Conservation (phyloP, 2,797 vertebrate species). For the Acrossocheilus wenchowensis region DNA sequence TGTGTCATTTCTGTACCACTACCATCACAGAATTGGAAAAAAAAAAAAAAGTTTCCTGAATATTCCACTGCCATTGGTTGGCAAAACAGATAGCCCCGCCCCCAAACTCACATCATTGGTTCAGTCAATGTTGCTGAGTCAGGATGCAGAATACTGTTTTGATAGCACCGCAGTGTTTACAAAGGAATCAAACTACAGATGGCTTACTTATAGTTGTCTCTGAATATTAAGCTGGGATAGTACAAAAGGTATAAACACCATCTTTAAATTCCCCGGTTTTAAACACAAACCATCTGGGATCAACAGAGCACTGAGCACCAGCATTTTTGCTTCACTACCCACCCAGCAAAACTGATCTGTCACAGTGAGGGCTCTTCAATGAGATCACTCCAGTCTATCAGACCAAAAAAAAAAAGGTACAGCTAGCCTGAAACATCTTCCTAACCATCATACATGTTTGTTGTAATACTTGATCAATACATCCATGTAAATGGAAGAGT, state of each 20-base stretch:
- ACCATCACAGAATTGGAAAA: not conserved
- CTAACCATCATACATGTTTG: not conserved
- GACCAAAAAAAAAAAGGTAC: not conserved
- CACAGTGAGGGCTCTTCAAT: not conserved
- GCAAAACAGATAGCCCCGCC: not conserved
- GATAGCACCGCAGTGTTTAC: not conserved
- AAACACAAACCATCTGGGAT: not conserved
- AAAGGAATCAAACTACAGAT: not conserved
- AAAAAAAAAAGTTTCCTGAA: not conserved
- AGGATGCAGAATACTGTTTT: not conserved
- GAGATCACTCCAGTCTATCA: conserved; percentile 33
- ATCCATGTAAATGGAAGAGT: conserved; percentile 10
- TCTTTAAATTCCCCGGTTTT: not conserved
- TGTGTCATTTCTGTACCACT: not conserved
- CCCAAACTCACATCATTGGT: not conserved
- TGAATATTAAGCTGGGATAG: not conserved
- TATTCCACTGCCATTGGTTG: not conserved
- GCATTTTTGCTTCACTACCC: conserved; percentile 35
- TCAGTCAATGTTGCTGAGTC: not conserved
- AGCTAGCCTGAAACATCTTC: not conserved
- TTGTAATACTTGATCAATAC: not conserved
- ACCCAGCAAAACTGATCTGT: conserved; percentile 15
- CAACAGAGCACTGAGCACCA: not conserved
- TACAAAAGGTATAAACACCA: not conserved
- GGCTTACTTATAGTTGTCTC: not conserved